A percentile compares a stretch with the other conserved stretches of the same genome.
Conservation (phyloP, 2,797 vertebrate genomes). For the Eptatretus atami region DNA sequence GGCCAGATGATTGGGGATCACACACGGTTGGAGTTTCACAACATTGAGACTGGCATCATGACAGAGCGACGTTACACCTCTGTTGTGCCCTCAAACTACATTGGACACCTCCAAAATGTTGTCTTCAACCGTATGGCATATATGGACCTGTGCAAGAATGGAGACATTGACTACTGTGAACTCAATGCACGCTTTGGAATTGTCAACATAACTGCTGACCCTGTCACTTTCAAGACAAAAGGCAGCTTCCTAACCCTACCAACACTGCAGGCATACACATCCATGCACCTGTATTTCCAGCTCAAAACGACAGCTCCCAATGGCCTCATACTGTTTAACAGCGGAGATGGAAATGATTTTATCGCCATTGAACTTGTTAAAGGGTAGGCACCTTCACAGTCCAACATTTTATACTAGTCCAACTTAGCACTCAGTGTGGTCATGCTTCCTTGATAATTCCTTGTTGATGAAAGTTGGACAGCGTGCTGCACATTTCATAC, state of each 20-base stretch:
- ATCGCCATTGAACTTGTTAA: slow-evolving; percentile 94
- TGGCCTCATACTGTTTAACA: slow-evolving; percentile 87
- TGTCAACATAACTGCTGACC: slow-evolving; percentile 82
- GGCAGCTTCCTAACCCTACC: slow-evolving; percentile 81
- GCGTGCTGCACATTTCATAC: too few species aligned
- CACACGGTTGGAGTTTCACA: slow-evolving; percentile 91
- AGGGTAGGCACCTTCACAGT: slow-evolving; percentile 23
- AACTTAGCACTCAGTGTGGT: too few species aligned
- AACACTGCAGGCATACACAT: slow-evolving; percentile 78
- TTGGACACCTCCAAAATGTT: slow-evolving; percentile 91
- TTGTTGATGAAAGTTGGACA: too few species aligned
- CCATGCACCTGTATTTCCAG: slow-evolving; percentile 98
- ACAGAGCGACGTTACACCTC: slow-evolving; percentile 74
- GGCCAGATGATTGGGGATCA: slow-evolving; percentile 95
- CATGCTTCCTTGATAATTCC: too few species aligned
- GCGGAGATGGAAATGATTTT: slow-evolving; percentile 84
- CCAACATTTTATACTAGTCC: too few species aligned
- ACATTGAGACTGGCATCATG: slow-evolving; percentile 91
- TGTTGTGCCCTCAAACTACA: slow-evolving; percentile 76
- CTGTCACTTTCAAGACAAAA: slow-evolving; percentile 84
- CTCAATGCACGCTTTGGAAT: slow-evolving; percentile 82
- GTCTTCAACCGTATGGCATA: slow-evolving; percentile 94
- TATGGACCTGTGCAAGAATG: slow-evolving; percentile 94
- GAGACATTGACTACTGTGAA: slow-evolving; percentile 86
- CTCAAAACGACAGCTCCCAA: slow-evolving; percentile 88